Evolutionary conservation across 2,888 invertebrate genomes (phyloP), one percentile per base, ranked within the genome.

Genomic region (Tuberolachnus salignus): DNA sequence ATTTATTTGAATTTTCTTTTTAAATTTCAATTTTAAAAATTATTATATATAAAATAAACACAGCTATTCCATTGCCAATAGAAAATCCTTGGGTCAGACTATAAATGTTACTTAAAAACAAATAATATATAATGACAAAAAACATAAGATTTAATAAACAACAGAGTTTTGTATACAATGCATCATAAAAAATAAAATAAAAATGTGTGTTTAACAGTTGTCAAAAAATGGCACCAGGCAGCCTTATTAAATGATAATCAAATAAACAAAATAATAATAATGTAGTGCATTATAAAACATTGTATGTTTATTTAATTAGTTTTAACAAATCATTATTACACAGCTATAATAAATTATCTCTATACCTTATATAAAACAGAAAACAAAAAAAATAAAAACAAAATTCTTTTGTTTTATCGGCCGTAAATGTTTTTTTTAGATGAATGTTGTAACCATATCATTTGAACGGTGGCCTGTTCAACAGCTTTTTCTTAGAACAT

Each of bases 41-140:
- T 8, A 44, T 75, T 34, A 57, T 44, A n/a, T n/a, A 61, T 26
- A n/a, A n/a, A n/a, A n/a, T n/a, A 49, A 1, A 61, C 4, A 21
- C 49, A 72, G n/a, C 26, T 61, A 51, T 51, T 61, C 19, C 21
- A 11, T 61, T 49, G 61, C 34, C 49, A 61, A 61, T 55, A 75
- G 66, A 75, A 74, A 75, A 67, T 75, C 75, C 57, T 49, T 67
- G 75, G 67, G 75, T 67, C 75, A 75, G 75, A 75, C 75, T 75
- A 46, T 67, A n/a, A 67, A 59, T 19, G 44, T n/a, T 11, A 72
- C 21, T 64, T 57, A 67, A 66, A 46, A 46, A 74, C 49, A 75
- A 75, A 66, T 23, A 66, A 75, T 44, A 13, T 66, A 64, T 75
- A 75, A 66, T 63, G 51, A n/a, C n/a, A n/a, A n/a, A 71, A 16